These are phyloP conservation scores for Rhadina sibilatrix DNA, from an alignment of 2,113 vertebrate genomes.

Conservation along the genomic window DNA sequence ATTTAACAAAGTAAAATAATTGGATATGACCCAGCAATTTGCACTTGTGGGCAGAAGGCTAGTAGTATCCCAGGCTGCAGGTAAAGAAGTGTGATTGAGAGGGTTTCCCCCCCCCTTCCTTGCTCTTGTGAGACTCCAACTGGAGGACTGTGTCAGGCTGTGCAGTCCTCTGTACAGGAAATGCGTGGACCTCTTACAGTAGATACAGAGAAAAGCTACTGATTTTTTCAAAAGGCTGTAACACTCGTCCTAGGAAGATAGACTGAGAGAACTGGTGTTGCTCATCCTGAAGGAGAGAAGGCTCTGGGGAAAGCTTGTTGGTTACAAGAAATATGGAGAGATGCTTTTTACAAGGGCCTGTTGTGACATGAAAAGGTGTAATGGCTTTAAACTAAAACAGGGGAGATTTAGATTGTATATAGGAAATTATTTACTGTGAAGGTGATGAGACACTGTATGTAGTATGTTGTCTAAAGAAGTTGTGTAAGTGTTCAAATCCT, in stretches of 20 bases:
- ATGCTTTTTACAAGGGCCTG: not conserved
- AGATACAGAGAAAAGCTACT: not conserved
- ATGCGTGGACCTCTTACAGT: fast-evolving
- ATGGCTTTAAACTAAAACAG: not conserved
- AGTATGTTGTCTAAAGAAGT: not conserved
- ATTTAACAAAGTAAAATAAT: not conserved
- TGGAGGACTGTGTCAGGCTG: fast-evolving
- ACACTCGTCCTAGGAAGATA: not conserved
- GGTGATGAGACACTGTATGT: fast-evolving
- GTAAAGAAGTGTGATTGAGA: not conserved
- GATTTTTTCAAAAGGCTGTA: not conserved
- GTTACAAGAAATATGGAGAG: not conserved
- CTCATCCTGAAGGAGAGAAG: not conserved
- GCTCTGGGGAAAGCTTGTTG: not conserved
- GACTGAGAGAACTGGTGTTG: not conserved
- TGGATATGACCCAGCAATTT: not conserved
- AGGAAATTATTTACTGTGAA: not conserved
- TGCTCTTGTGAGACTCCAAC: not conserved
- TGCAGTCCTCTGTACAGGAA: not conserved
- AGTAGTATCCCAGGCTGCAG: not conserved
- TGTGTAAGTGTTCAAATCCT: not conserved
- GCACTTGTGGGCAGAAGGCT: not conserved
- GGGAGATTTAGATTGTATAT: not conserved
- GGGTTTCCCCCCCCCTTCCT: not conserved
- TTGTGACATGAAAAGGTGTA: not conserved